These are phyloP conservation scores for Lycocerus yunnanus DNA, from an alignment of 2,888 invertebrate species.

Conservation along the genomic window DNA sequence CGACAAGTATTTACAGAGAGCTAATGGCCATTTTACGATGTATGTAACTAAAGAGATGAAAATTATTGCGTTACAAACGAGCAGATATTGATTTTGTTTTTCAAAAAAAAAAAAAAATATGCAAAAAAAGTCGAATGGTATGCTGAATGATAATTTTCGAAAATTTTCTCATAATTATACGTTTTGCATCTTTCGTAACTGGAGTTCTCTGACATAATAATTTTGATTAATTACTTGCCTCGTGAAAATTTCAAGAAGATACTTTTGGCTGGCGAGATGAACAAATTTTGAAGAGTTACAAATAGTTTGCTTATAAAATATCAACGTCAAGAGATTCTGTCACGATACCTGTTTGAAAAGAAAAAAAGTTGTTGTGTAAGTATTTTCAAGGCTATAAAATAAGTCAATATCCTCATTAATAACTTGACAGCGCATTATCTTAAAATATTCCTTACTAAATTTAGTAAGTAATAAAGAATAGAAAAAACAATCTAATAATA, in stretches of 20 bases:
- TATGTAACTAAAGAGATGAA: not conserved
- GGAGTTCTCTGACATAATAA: not conserved
- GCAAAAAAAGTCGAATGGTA: not conserved
- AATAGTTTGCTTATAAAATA: slow-evolving; percentile 10
- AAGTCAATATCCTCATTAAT: slow-evolving; percentile 26
- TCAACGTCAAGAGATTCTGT: slow-evolving; percentile 15
- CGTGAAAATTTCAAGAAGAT: not conserved
- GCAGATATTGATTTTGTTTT: not conserved
- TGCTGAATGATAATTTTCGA: not conserved
- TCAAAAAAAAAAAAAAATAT: not conserved
- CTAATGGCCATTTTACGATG: slow-evolving; percentile 2
- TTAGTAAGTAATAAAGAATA: slow-evolving; percentile 11
- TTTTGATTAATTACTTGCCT: not conserved
- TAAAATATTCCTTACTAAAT: slow-evolving; percentile 20
- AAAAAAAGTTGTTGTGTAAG: slow-evolving; percentile 28
- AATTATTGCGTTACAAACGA: not conserved
- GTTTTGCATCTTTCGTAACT: not conserved
- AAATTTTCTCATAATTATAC: not conserved
- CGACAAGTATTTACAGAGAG: slow-evolving; percentile 9
- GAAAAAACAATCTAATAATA: not conserved
- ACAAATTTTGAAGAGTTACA: not conserved
- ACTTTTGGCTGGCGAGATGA: not conserved
- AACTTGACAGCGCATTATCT: slow-evolving; percentile 20
- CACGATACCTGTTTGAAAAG: slow-evolving; percentile 22
- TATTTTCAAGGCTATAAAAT: slow-evolving; percentile 27